Percentiles rank a stretch among this genome's conserved stretches.
Conservation (phyloP, 2,797 vertebrate species). For the Oreochromis mossambicus region DNA sequence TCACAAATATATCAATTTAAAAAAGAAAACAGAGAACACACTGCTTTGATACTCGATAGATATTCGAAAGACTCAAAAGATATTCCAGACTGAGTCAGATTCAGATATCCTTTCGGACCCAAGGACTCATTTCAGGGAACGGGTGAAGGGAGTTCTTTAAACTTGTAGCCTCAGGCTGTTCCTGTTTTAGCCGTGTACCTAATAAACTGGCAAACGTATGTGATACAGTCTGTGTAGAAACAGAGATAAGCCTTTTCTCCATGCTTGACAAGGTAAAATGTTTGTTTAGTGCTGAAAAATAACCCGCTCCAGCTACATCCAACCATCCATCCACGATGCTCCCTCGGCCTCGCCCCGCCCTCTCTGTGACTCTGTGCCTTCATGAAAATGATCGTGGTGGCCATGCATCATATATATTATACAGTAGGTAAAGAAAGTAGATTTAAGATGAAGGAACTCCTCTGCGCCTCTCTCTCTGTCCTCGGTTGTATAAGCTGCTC, state of each 20-base stretch:
- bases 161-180: not conserved
- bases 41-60: not conserved
- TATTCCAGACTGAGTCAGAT: not conserved
- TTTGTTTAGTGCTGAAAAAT: not conserved
- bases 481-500: not conserved
- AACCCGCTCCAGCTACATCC: not conserved
- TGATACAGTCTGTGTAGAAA: not conserved
- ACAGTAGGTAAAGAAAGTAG: not conserved
- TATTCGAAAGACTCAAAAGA: not conserved
- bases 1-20: not conserved
- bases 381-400: not conserved
- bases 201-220: not conserved
- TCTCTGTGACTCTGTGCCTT: not conserved
- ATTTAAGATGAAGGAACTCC: not conserved
- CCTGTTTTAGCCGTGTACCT: not conserved
- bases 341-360: no score
- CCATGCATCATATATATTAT: not conserved
- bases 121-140: not conserved
- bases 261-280: not conserved
- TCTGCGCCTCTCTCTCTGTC: not conserved
- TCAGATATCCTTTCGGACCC: not conserved
- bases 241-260: not conserved
- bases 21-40: not conserved
- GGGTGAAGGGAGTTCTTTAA: not conserved
- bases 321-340: not conserved